These are phyloP conservation scores for Decapterus maruadsi DNA, from an alignment of 2,797 vertebrate species.

Conservation along the genomic window DNA sequence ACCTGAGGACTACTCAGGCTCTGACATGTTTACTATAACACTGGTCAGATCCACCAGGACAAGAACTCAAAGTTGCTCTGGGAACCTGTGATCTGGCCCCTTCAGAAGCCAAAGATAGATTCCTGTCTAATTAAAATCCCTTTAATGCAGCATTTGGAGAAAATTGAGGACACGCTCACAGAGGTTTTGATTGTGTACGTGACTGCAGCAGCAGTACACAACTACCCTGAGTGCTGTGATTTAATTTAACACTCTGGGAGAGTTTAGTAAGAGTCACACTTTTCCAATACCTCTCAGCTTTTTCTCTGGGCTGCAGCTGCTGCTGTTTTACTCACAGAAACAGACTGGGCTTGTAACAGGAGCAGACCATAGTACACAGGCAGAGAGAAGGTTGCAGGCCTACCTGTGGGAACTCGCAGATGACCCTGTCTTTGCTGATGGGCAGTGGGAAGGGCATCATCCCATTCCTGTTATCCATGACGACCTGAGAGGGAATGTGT, in stretches of 20 bases:
- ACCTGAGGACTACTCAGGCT: not conserved
- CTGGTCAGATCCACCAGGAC: not conserved
- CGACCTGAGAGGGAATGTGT: constrained; percentile 26
- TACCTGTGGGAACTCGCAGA: constrained; percentile 89
- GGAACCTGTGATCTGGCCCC: not conserved
- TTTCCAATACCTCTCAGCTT: constrained; percentile 43
- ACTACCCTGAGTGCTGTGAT: constrained; percentile 49
- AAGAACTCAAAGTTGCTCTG: not conserved
- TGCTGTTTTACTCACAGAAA: constrained; percentile 1
- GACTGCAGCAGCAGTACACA: constrained; percentile 11
- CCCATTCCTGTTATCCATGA: constrained; percentile 74
- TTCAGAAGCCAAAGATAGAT: not conserved
- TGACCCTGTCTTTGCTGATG: constrained; percentile 87
- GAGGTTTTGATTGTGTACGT: not conserved
- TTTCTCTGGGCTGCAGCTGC: not conserved
- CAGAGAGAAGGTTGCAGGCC: constrained; percentile 56
- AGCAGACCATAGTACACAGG: not conserved
- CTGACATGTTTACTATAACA: not conserved
- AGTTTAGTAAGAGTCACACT: constrained; percentile 51
- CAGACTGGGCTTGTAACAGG: not conserved
- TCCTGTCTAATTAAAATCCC: not conserved
- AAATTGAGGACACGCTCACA: not conserved
- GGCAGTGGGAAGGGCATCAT: constrained; percentile 77
- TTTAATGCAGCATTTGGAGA: not conserved
- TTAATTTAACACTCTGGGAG: constrained; percentile 29